A percentile compares a stretch with the other conserved stretches of the same genome.
Evolutionary conservation across 1,140 invertebrate genomes (phyloP).

Genomic region (Atta texana): DNA sequence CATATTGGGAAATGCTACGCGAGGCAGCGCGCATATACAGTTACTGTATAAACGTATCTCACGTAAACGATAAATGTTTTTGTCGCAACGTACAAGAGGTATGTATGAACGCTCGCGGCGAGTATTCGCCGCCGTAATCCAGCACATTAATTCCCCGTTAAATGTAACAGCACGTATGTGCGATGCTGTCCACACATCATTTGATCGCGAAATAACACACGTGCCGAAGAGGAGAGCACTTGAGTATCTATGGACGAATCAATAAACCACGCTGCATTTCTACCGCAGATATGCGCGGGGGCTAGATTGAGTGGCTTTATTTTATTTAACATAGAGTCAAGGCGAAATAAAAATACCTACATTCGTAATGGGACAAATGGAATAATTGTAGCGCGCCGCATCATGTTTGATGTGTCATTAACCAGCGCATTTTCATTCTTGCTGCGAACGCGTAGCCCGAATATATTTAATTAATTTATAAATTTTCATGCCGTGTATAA

Average conservation of each 20-base stretch:
- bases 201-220: slow-evolving; percentile 57
- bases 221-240: slow-evolving; percentile 52
- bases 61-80: slow-evolving; percentile 55
- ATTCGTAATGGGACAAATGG: slow-evolving; percentile 44
- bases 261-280: slow-evolving; percentile 62
- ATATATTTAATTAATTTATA: slow-evolving; percentile 30
- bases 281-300: slow-evolving; percentile 43
- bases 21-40: not conserved
- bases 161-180: slow-evolving; percentile 51
- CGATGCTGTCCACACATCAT: slow-evolving; percentile 44
- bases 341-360: slow-evolving; percentile 49
- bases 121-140: slow-evolving; percentile 59
- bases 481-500: slow-evolving; percentile 1
- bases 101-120: slow-evolving; percentile 24
- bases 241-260: slow-evolving; percentile 66
- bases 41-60: slow-evolving; percentile 13
- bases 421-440: not conserved
- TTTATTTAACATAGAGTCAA: slow-evolving; percentile 43
- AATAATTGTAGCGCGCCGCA: not conserved
- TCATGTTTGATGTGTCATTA: slow-evolving; percentile 12
- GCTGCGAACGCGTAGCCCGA: not conserved
- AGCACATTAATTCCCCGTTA: slow-evolving; percentile 60
- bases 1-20: slow-evolving; percentile 27
- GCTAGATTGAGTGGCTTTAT: slow-evolving; percentile 49
- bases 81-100: slow-evolving; percentile 28